These are phyloP conservation scores for Aphelinus certus DNA, from an alignment of 1,140 invertebrate species.

Conservation along the genomic window DNA sequence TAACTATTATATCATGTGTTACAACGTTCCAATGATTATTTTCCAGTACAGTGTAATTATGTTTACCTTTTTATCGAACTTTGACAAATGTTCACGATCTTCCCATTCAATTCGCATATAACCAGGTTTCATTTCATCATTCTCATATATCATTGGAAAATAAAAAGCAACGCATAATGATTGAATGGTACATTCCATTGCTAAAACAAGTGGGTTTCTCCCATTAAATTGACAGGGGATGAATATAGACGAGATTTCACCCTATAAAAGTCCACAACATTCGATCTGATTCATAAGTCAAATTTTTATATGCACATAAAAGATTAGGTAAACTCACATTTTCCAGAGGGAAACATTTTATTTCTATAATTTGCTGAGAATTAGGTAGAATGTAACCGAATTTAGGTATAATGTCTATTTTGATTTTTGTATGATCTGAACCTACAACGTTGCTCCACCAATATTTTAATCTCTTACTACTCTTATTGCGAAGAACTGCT, in stretches of 20 bases:
- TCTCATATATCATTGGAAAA: slow-evolving; percentile 25
- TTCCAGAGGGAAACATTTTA: slow-evolving; percentile 19
- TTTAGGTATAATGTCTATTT: slow-evolving; percentile 12
- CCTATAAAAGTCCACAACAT: not conserved
- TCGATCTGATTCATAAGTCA: not conserved
- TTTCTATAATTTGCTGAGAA: slow-evolving; percentile 3
- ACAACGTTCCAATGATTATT: not conserved
- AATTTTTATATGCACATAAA: not conserved
- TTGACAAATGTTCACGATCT: slow-evolving; percentile 20
- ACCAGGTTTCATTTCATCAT: not conserved
- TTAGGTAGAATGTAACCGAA: slow-evolving; percentile 12
- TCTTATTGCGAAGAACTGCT: slow-evolving; percentile 17
- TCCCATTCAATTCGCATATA: slow-evolving; percentile 34
- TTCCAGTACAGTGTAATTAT: not conserved
- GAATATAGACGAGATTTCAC: slow-evolving; percentile 25
- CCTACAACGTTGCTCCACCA: slow-evolving; percentile 26
- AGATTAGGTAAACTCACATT: slow-evolving; percentile 29
- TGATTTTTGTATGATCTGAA: slow-evolving; percentile 25
- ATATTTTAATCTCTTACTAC: slow-evolving; percentile 13
- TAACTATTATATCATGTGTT: not conserved
- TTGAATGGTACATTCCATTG: slow-evolving; percentile 40
- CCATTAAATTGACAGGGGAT: slow-evolving; percentile 19
- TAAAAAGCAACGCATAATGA: slow-evolving; percentile 36
- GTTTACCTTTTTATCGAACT: slow-evolving; percentile 15
- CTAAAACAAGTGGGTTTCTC: slow-evolving; percentile 29